Evolutionary conservation across 2,797 vertebrate species (phyloP), one percentile per base, ranked within the genome.

Genomic region (Lithobates pipiens): DNA sequence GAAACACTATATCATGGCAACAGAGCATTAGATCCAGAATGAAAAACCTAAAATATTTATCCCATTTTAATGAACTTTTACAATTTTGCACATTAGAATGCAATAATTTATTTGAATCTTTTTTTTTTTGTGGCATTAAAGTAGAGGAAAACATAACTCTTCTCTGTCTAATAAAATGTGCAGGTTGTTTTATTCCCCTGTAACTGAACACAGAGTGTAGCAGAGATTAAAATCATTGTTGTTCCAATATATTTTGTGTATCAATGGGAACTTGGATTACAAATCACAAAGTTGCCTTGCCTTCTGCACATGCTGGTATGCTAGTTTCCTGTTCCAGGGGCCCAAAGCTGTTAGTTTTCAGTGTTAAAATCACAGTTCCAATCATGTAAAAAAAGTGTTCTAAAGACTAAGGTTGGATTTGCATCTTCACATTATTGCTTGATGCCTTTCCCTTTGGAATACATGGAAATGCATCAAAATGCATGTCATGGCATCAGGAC

Each of bases 11-110:
- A 73, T 82, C 57, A 82, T 44, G n/a, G 70, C 57, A 82, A 63
- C 32, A 61, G 68, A 71, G 42, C 72, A 82, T 72, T 73, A 82
- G 34, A 73, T 74, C 44, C 71, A 63, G n/a, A n/a, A 65, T 34
- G 72, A 39, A 74, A 73, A 39, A 77, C 71, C 67, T 77, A 36
- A 83, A 83, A 83, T 83, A 83, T 77, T 75, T 83, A 83, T 83
- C 34, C 72, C n/a, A 74, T 75, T 69, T 69, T 76, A 83, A 83
- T 83, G 82, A 83, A 76, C 73, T 67, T 80, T 80, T 75, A 68
- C 16, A 57, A 67, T 75, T 68, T 74, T 83, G 72, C 72, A 69
- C 61, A 83, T 50, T 46, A 70, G 8, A 83, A 76, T 50, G 74
- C 68, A 50, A 83, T 83, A 54, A 69, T 77, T 57, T 83, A 76